phyloP scores from a whole-genome alignment of 2,113 vertebrate genomes.

The Gorsachius goisagi region DNA sequence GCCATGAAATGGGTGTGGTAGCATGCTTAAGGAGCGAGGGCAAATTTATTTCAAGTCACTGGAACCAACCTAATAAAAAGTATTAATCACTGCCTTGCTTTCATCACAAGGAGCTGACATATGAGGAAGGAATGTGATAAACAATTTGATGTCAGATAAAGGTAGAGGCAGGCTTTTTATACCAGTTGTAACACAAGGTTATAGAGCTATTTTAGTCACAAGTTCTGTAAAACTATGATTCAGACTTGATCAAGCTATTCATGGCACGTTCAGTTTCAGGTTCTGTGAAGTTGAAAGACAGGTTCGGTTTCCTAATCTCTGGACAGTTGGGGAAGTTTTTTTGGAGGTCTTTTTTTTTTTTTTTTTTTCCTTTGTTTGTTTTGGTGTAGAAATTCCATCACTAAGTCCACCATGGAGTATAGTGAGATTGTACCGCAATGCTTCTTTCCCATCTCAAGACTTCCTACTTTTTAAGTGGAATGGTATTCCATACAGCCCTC shows the following conservation, averaged over 20 bases:
- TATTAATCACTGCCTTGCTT: conserved; percentile 57
- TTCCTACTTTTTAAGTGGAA: neutral
- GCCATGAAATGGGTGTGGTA: conserved; percentile 61
- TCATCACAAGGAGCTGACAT: conserved; percentile 43
- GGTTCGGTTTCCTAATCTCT: conserved; percentile 39
- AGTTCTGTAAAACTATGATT: conserved; percentile 54
- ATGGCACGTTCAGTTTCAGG: conserved; percentile 29
- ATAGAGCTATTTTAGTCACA: conserved; percentile 57
- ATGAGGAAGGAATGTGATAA: conserved; percentile 55
- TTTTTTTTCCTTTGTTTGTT: neutral
- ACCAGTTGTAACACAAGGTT: neutral
- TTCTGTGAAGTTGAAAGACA: conserved; percentile 34
- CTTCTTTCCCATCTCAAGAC: neutral
- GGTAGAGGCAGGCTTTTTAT: neutral
- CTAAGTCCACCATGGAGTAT: neutral
- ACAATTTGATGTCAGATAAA: conserved; percentile 55
- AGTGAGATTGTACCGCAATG: neutral
- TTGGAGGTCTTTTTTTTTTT: neutral
- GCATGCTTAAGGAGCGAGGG: conserved; percentile 38
- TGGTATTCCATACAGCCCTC: neutral
- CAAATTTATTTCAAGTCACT: conserved; percentile 53
- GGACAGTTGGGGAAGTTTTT: neutral
- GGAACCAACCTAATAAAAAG: conserved; percentile 54
- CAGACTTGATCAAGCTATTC: conserved; percentile 25
- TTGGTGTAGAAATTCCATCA: neutral